Evolutionary conservation across 2,888 invertebrate genomes (phyloP), one percentile per base, ranked within the genome.

Genomic region (Leucozona laternaria): DNA sequence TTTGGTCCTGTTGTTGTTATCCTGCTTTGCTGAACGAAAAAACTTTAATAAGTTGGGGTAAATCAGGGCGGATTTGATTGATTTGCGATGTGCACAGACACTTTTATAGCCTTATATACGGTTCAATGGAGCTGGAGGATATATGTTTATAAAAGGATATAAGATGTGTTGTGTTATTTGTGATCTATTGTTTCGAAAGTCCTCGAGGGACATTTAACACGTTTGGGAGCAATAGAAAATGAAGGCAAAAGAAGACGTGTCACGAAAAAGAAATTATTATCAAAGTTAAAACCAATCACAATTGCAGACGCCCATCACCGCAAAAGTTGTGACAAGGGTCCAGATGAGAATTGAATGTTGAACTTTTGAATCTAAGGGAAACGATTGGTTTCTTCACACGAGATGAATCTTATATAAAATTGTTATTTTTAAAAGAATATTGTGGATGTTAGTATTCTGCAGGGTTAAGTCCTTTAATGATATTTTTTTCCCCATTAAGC

Each of bases 61-160:
- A 80, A 80, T 81, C 80, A 77, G 60, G 50, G 15, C 71, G 77
- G 57, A 86, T 68, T 77, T 86, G 85, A 86, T 86, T 86, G 85
- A 86, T 86, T 81, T 86, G 81, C 64, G 78, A 73, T 70, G 68
- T 25, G 31, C 53, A 17, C 50, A 62, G 78, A 85, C 81, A 55
- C 64, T 85, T 81, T 81, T 73, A 81, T 78, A 73, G 81, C 73
- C 15, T 71, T 55, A 45, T 43, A 79, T 15, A 22, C 25, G 53
- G 50, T 53, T 72, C 68, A 82, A 68, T 60, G 58, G 40, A 34
- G 66, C 11, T 73, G 45, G 45, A 37, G 55, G 75, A 80, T 77
- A 55, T 58, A 75, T n/a, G 6, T 28, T 5, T 28, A 31, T 31
- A 31, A 31, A 7, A 31, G 55, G 75, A 80, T 77, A 64, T 64